A percentile compares a stretch with the other conserved stretches of the same genome.
phyloP scores from a whole-genome alignment of 2,888 invertebrate species.

The Diaprepes abbreviatus region DNA sequence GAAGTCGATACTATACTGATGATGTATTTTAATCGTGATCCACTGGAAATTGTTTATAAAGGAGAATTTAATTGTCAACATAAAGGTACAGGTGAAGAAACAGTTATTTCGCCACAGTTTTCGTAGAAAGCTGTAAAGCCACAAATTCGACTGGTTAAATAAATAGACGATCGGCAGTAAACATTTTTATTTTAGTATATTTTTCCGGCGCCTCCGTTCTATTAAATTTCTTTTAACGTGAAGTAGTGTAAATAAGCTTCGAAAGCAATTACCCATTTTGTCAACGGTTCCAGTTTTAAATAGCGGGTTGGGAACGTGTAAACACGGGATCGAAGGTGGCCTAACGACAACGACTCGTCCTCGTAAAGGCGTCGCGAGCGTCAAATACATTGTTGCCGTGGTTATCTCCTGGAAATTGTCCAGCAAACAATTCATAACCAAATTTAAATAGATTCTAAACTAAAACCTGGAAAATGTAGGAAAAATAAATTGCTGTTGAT shows the following conservation, averaged over 20 bases:
- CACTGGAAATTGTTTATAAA: conserved; percentile 22
- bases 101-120: conserved; percentile 44
- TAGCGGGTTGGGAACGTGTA: conserved; percentile 62
- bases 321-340: conserved; percentile 61
- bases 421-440: conserved; percentile 60
- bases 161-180: conserved; percentile 58
- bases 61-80: conserved; percentile 38
- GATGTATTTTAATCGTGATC: conserved; percentile 3
- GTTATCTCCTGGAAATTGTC: conserved; percentile 50
- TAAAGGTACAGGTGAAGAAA: conserved; percentile 40
- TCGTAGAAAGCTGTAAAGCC: conserved; percentile 40
- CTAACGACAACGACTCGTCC: conserved; percentile 53
- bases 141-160: conserved; percentile 51
- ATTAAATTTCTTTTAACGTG: conserved; percentile 64
- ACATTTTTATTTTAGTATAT: conserved; percentile 61
- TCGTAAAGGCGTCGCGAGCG: conserved; percentile 60
- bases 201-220: conserved; percentile 62
- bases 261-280: conserved; percentile 68
- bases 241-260: conserved; percentile 64
- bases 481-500: too few species aligned
- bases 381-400: conserved; percentile 65
- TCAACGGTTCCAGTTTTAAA: conserved; percentile 67
- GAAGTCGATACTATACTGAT: not conserved
- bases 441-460: too few species aligned
- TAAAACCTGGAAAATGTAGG: too few species aligned